Percentiles rank a stretch among this genome's conserved stretches.
These are phyloP conservation scores for Galbula dea DNA, from an alignment of 2,113 vertebrate species.

Conservation along the genomic window DNA sequence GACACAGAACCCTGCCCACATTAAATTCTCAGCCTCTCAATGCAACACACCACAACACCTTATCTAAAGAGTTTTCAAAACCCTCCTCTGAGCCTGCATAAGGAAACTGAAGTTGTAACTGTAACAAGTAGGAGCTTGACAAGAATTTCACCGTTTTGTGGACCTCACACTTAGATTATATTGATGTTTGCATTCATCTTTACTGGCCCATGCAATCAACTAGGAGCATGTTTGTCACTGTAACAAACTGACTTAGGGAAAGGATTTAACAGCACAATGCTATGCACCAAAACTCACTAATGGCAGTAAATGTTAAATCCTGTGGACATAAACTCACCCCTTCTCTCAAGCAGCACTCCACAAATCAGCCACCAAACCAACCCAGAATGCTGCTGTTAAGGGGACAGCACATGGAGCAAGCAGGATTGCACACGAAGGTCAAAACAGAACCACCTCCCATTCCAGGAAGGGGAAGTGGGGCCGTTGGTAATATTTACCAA, in stretches of 20 bases:
- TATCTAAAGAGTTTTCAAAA: background rate
- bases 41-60: background rate
- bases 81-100: background rate
- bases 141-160: background rate
- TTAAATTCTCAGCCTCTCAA: background rate
- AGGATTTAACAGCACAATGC: background rate
- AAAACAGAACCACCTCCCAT: background rate
- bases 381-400: rapidly evolving
- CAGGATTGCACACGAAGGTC: background rate
- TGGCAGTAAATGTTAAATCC: background rate
- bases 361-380: background rate
- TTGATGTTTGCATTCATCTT: rapidly evolving
- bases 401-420: background rate
- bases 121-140: background rate
- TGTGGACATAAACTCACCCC: rapidly evolving
- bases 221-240: rapidly evolving
- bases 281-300: background rate
- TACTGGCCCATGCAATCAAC: background rate
- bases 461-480: conserved; percentile 23
- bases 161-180: background rate
- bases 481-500: background rate
- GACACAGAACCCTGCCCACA: background rate
- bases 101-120: background rate
- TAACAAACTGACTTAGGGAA: background rate
- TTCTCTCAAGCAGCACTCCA: background rate